phyloP scores from a whole-genome alignment of 2,888 invertebrate genomes.

The Lagria hirta region DNA sequence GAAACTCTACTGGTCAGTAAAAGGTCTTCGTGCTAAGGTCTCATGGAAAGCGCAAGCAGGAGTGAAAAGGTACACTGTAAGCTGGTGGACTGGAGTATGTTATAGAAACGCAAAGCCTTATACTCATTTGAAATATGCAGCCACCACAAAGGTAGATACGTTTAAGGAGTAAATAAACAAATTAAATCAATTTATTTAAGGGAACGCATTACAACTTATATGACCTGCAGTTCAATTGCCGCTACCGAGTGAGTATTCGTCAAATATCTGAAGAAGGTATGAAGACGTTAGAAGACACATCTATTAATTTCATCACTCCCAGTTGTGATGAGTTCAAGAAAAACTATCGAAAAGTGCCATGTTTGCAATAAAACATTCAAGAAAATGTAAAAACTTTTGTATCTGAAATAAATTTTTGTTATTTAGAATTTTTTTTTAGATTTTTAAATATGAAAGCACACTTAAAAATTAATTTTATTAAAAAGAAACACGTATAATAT shows the following conservation, averaged over 20 bases:
- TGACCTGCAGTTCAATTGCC: conserved; percentile 61
- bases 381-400: conserved; percentile 11
- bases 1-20: conserved; percentile 47
- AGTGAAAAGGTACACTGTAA: conserved; percentile 44
- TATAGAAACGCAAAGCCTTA: conserved; percentile 51
- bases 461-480: too few species aligned
- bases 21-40: conserved; percentile 47
- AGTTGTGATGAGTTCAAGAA: conserved; percentile 51
- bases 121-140: conserved; percentile 55
- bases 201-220: conserved; percentile 59
- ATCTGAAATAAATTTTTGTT: conserved; percentile 3
- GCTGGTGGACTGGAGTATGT: conserved; percentile 50
- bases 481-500: too few species aligned
- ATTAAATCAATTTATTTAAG: conserved; percentile 49
- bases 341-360: conserved; percentile 28
- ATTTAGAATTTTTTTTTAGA: background rate
- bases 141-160: conserved; percentile 58
- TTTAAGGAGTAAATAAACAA: conserved; percentile 1
- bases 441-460: background rate
- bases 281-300: conserved; percentile 53
- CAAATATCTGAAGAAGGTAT: conserved; percentile 43
- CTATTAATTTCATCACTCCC: conserved; percentile 58
- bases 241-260: conserved; percentile 59
- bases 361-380: conserved; percentile 19
- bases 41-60: conserved; percentile 44